Base-by-base conservation (phyloP, 2,888 invertebrate species). In the Drosophila tanythrix region DNA sequence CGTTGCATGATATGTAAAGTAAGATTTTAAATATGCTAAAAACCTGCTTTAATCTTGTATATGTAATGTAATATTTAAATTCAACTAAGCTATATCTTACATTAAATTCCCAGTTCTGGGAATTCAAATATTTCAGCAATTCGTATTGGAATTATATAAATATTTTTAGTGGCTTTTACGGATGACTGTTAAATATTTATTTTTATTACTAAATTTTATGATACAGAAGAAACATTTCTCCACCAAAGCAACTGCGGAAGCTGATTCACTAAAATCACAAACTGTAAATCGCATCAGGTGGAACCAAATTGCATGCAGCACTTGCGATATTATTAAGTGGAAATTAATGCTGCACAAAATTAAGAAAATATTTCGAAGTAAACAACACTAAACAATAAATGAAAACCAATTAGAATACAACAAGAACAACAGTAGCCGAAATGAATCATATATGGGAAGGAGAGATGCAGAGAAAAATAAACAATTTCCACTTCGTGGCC, bases 361-460 rank as follows among this genome's bases (percentile, higher is more conserved):
- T 1, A 52, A 65, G 52, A 69, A 63, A 79, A 50, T 59, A 56
- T 11, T 40, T 56, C 5, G 38, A 63, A 57, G 52, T 13, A 46
- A 74, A 57, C 62, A 77, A 65, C 46, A 64, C 40, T 53, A n/a
- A 46, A 46, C 53, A 58, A 62, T 53, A 62, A 61, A 60, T 69
- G 51, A 33, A 59, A 57, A 56, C 38, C 61, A 82, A 83, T 79
- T 72, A 74, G 63, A 72, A 87, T 58, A 66, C 72, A 79, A 84
- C 72, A 76, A 66, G 71, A 76, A 50, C 68, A 60, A n/a, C 35
- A 55, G 55, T 53, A 55, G 15, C 7, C n/a, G 11, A 25, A 18
- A 40, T 56, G 57, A 70, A 50, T 50, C 70, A 57, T 46, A 33
- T 53, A 36, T 36, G 15, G 38, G 21, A 48, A 40, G 15, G 35